phyloP scores from a whole-genome alignment of 1,140 invertebrate genomes.

The Sitophilus oryzae region DNA sequence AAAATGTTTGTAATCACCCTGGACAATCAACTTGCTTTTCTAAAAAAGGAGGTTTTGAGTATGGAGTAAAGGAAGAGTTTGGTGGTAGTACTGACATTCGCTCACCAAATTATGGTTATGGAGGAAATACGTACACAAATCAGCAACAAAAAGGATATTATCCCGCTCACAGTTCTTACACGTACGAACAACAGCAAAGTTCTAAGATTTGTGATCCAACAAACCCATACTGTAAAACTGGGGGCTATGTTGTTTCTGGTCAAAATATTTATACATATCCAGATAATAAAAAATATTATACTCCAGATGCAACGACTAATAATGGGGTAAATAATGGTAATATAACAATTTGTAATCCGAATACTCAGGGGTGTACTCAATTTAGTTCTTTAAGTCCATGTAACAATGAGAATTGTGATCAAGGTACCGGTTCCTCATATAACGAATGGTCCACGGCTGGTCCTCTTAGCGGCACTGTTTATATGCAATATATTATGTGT shows the following conservation, averaged over 20 bases:
- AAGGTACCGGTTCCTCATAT: not conserved
- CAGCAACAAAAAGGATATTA: too few species aligned
- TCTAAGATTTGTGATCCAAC: slow-evolving; percentile 2
- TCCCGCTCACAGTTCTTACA: not conserved
- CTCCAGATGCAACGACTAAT: too few species aligned
- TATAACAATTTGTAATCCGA: slow-evolving; percentile 7
- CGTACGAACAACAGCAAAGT: not conserved
- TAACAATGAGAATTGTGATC: not conserved
- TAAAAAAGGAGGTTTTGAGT: slow-evolving; percentile 13
- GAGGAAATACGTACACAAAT: not conserved
- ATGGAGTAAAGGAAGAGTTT: slow-evolving; percentile 9
- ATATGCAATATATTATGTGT: slow-evolving; percentile 21
- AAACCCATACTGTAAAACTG: slow-evolving; percentile 7
- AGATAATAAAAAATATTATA: too few species aligned
- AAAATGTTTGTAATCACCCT: slow-evolving; percentile 57
- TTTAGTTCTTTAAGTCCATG: not conserved
- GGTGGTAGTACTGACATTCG: slow-evolving; percentile 6
- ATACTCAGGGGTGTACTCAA: slow-evolving; percentile 6
- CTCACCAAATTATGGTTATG: not conserved
- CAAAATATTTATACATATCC: slow-evolving; percentile 10
- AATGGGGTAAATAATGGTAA: too few species aligned
- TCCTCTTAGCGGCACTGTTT: slow-evolving; percentile 1
- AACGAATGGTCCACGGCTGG: too few species aligned
- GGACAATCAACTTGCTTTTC: slow-evolving; percentile 48
- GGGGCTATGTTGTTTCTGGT: slow-evolving; percentile 9